A percentile compares a stretch with the other conserved stretches of the same genome.
Evolutionary conservation across 2,113 vertebrate species (phyloP).

Genomic region (Pelmatolapia mariae): DNA sequence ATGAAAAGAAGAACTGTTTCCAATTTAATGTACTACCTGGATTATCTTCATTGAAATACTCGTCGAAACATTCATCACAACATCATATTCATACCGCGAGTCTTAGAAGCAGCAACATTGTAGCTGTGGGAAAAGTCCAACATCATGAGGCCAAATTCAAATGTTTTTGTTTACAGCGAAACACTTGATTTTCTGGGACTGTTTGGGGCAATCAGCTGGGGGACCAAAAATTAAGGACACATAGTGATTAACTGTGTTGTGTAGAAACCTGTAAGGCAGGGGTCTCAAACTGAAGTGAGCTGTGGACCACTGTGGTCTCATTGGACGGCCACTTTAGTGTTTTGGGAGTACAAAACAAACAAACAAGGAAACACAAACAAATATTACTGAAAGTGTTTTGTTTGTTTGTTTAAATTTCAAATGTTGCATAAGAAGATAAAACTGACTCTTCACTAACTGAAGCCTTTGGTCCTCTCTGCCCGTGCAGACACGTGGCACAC

Average conservation of each 20-base stretch:
- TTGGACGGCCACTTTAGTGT: neutral
- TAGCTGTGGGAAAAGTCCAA: neutral
- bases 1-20: neutral
- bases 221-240: neutral
- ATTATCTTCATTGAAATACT: neutral
- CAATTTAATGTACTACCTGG: neutral
- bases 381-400: neutral
- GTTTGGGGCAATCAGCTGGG: neutral
- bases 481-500: neutral
- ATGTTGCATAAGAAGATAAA: neutral
- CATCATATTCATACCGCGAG: neutral
- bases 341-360: neutral
- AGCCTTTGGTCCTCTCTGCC: neutral
- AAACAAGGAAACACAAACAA: neutral
- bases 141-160: neutral
- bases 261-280: neutral
- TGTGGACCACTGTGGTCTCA: neutral
- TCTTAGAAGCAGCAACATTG: neutral
- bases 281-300: neutral
- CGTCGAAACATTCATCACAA: neutral
- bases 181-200: neutral
- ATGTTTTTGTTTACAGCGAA: neutral
- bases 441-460: neutral
- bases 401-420: neutral
- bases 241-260: neutral